Conservation (phyloP, 2,888 invertebrate genomes). For the Nomada fucata region DNA sequence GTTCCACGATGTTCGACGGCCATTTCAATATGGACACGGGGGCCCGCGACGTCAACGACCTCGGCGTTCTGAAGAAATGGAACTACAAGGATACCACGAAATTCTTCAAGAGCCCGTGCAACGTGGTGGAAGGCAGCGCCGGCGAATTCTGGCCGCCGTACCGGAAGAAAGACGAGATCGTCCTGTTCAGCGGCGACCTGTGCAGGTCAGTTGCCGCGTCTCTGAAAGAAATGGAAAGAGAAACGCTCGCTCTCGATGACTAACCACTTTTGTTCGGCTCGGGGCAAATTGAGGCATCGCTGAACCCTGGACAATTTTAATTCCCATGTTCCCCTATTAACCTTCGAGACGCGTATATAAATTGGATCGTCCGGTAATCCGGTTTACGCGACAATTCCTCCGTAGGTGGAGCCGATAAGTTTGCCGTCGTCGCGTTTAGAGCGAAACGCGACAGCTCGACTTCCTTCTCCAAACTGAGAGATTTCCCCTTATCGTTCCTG, state of each 20-base stretch:
- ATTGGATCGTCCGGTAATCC: conserved; percentile 57
- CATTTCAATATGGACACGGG: conserved; percentile 92
- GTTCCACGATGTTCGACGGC: conserved; percentile 90
- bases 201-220: conserved; percentile 86
- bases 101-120: conserved; percentile 86
- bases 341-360: conserved; percentile 39
- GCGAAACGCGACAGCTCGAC: neutral
- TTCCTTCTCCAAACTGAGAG: too few species aligned
- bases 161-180: conserved; percentile 86
- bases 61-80: conserved; percentile 91
- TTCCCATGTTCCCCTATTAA: conserved; percentile 30
- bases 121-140: conserved; percentile 89
- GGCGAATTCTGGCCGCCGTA: conserved; percentile 92
- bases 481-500: neutral
- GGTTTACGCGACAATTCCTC: conserved; percentile 15
- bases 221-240: neutral
- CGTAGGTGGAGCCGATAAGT: conserved; percentile 13
- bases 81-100: conserved; percentile 87
- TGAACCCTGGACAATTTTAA: conserved; percentile 14
- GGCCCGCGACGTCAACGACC: conserved; percentile 85
- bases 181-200: conserved; percentile 90
- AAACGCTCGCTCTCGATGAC: neutral
- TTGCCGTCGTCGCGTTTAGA: neutral
- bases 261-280: conserved; percentile 28
- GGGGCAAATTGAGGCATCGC: conserved; percentile 20